Evolutionary conservation across 2,888 invertebrate genomes (phyloP).

Genomic region (Bugula neritina): DNA sequence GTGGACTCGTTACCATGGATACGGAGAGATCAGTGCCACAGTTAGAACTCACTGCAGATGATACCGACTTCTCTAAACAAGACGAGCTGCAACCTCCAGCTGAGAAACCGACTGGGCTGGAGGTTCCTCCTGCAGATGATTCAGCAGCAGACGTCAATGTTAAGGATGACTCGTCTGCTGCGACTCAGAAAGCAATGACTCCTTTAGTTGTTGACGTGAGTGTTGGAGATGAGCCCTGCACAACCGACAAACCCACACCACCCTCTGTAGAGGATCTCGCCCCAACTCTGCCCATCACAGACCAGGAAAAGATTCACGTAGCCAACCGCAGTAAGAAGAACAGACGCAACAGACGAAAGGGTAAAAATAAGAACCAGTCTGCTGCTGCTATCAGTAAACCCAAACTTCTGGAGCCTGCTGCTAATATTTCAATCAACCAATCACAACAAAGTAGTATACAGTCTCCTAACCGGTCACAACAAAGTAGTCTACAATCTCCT

Average conservation of each 20-base stretch:
- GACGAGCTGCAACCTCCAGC: background rate
- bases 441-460: background rate
- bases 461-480: background rate
- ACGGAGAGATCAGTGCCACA: background rate
- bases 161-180: background rate
- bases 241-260: background rate
- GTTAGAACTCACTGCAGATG: background rate
- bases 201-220: background rate
- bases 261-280: slow-evolving; percentile 4
- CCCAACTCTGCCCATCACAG: slow-evolving; percentile 2
- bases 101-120: background rate
- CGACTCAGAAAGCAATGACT: background rate
- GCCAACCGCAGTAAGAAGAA: background rate
- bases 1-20: slow-evolving; percentile 13
- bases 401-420: background rate
- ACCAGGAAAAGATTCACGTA: slow-evolving; percentile 14
- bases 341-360: slow-evolving; percentile 1
- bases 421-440: background rate
- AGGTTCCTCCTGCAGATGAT: background rate
- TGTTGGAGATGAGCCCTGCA: background rate
- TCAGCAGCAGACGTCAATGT: background rate
- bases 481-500: background rate
- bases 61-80: background rate
- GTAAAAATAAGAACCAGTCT: background rate
- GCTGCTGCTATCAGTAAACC: background rate